phyloP scores from a whole-genome alignment of 2,113 vertebrate genomes.

The Zingel zingel region DNA sequence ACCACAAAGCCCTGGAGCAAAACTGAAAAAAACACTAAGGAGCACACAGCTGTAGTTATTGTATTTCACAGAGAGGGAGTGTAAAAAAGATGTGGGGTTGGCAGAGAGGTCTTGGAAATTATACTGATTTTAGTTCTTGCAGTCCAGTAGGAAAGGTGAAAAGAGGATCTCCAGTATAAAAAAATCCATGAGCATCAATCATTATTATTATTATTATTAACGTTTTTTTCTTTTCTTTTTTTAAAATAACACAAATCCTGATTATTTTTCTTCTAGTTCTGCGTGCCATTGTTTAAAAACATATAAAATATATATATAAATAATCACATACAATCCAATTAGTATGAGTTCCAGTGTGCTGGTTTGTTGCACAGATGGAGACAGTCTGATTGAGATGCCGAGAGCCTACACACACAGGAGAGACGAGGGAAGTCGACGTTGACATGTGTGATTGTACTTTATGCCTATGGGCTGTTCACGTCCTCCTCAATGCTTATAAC shows the following conservation, averaged over 20 bases:
- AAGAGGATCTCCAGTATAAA: not conserved
- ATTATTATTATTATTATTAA: not conserved
- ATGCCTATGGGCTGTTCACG: slow-evolving; percentile 44
- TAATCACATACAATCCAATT: not conserved
- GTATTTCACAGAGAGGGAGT: slow-evolving; percentile 44
- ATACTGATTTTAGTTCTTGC: slow-evolving; percentile 25
- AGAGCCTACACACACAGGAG: not conserved
- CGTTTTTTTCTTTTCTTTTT: not conserved
- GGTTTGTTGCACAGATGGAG: not conserved
- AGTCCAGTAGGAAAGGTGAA: slow-evolving; percentile 10
- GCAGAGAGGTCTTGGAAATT: slow-evolving; percentile 25
- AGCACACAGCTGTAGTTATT: slow-evolving; percentile 49
- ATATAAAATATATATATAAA: too few relatives aligned
- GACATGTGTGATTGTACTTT: slow-evolving; percentile 29
- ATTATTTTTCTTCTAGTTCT: not conserved
- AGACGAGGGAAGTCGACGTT: not conserved
- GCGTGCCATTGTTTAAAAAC: not conserved
- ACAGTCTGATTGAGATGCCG: not conserved
- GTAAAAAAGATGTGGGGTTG: slow-evolving; percentile 20
- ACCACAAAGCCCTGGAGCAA: slow-evolving; percentile 65
- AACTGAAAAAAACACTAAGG: slow-evolving; percentile 19
- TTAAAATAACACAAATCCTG: not conserved
- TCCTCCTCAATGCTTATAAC: slow-evolving; percentile 31
- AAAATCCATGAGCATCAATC: not conserved
- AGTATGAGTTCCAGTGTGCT: not conserved